Base-by-base conservation (phyloP, 2,888 invertebrate species). In the Trissolcus brochymenae region DNA sequence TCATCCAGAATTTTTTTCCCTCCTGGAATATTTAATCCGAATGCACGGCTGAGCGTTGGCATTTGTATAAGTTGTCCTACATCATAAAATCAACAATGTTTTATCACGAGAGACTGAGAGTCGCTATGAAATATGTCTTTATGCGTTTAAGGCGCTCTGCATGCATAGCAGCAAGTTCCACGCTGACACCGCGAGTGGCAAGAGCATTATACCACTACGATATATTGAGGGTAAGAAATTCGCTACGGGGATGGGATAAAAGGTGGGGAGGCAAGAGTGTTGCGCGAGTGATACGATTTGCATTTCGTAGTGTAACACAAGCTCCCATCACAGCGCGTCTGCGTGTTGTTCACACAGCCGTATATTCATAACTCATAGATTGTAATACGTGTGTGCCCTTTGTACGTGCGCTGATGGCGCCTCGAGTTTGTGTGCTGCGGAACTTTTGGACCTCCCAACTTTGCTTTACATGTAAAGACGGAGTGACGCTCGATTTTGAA, bases 231-330 rank as follows among this genome's bases (percentile, higher is more conserved):
- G 81, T 79, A 74, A 79, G 76, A 74, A 75, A 68, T 65, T 55
- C 51, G n/a, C n/a, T 19, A 55, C 46, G 75, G 65, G 82, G 57
- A 66, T 53, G 70, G 60, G 60, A 64, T 67, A 65, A 71, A 65
- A 75, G 60, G 46, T 40, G 62, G 75, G 59, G 54, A 14, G 19
- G 56, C 29, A 49, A 29, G 53, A 61, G 68, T 51, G 68, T 57
- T 41, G 51, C 53, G 40, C 64, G 83, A 83, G 83, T 80, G 86
- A 85, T 86, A 85, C 81, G 86, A 87, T 87, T 87, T 87, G 86
- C 87, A 87, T 87, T 85, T 83, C 81, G 83, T 79, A 80, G 81
- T 83, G 74, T 78, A 80, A 74, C 73, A 67, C 82, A 82, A 83
- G 80, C 81, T 81, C 75, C 57, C 53, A 49, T 49, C 75, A 9